phyloP scores from a whole-genome alignment of 1,140 invertebrate species.

The Zaprionus taronus region DNA sequence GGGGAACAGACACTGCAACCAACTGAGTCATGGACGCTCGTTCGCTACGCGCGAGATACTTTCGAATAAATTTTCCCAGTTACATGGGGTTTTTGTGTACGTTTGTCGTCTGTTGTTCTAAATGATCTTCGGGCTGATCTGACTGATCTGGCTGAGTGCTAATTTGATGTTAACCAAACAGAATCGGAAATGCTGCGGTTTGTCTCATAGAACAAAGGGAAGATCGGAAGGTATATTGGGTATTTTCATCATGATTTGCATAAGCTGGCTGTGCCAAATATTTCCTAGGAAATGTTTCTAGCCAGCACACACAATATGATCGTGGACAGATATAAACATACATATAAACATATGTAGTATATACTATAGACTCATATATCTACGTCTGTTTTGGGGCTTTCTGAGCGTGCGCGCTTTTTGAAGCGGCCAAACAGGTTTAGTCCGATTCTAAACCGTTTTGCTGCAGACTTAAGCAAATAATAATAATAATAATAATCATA shows the following conservation, averaged over 20 bases:
- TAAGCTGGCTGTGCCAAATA: constrained; percentile 43
- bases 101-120: constrained; percentile 51
- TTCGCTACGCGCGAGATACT: constrained; percentile 44
- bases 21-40: constrained; percentile 68
- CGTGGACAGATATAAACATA: background rate
- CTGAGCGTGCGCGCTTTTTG: constrained; percentile 8
- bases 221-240: constrained; percentile 19
- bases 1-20: constrained; percentile 29
- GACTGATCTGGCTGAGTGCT: constrained; percentile 17
- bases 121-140: constrained; percentile 22
- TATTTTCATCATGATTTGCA: constrained; percentile 56
- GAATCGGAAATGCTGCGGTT: constrained; percentile 67
- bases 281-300: constrained; percentile 70
- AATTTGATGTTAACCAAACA: constrained; percentile 35
- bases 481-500: constrained; percentile 5
- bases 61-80: constrained; percentile 73
- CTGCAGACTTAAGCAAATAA: constrained; percentile 34
- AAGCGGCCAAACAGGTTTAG: constrained; percentile 53
- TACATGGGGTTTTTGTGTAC: constrained; percentile 71
- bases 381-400: constrained; percentile 17
- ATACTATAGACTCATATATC: constrained; percentile 9
- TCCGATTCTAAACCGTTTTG: constrained; percentile 24
- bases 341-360: constrained; percentile 29
- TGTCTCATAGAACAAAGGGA: constrained; percentile 10
- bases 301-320: background rate